Conservation (phyloP, 2,888 invertebrate genomes). For the Drosophila prolongata region DNA sequence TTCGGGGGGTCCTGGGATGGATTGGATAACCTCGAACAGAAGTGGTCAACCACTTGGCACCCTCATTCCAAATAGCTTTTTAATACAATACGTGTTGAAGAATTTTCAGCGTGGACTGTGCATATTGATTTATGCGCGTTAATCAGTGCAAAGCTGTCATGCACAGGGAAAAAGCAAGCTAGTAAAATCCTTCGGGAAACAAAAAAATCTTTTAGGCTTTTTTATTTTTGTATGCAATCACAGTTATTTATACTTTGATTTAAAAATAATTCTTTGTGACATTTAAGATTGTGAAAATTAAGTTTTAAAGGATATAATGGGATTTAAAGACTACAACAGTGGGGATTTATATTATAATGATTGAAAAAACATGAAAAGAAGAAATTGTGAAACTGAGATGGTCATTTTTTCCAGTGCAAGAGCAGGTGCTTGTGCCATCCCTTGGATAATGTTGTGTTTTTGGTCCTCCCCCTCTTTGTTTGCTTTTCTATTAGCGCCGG, state of each 20-base stretch:
- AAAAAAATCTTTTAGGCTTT: too few relatives aligned
- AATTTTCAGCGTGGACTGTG: conserved; percentile 2
- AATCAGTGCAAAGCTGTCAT: conserved; percentile 24
- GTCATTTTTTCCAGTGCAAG: conserved; percentile 7
- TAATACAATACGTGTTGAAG: conserved; percentile 20
- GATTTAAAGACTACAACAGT: background rate
- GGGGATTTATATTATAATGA: background rate
- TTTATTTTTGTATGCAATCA: too few relatives aligned
- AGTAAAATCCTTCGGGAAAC: too few relatives aligned
- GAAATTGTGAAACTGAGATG: background rate
- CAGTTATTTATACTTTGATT: too few relatives aligned
- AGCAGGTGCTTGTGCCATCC: conserved; percentile 33
- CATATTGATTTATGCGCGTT: conserved; percentile 41
- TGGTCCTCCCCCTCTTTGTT: conserved; percentile 47
- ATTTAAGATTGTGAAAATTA: too few relatives aligned
- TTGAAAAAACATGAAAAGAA: background rate
- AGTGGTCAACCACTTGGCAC: conserved; percentile 39
- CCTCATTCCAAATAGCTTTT: conserved; percentile 24
- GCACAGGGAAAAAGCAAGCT: background rate
- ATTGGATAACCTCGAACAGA: conserved; percentile 19
- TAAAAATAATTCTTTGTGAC: too few relatives aligned
- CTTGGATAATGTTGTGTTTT: background rate
- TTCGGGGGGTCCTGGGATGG: conserved; percentile 10
- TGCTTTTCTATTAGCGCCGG: conserved; percentile 68
- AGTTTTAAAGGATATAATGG: background rate